Conservation (phyloP, 1,140 invertebrate species). For the Diploscapter pachys region DNA sequence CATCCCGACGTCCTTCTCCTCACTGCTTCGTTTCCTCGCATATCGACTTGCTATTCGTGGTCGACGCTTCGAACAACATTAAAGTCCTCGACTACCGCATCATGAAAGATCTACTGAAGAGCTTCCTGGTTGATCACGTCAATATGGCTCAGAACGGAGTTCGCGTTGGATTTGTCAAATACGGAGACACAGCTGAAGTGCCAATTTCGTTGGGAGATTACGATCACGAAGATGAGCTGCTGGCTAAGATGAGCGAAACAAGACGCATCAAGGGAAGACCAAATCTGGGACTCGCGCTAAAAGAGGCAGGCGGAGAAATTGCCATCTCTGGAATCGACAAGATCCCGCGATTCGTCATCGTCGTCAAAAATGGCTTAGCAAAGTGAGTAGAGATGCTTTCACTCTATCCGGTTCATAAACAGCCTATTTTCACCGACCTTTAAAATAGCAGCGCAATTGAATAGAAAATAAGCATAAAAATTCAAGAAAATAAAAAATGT, state of each 20-base stretch:
- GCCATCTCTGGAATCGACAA: constrained; percentile 43
- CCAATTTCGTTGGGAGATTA: constrained; percentile 56
- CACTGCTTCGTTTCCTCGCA: constrained; percentile 49
- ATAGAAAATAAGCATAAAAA: no score
- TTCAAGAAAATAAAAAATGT: no score
- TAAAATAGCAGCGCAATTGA: no score
- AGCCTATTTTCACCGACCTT: no score
- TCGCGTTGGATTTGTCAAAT: constrained; percentile 53
- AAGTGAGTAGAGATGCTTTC: constrained; percentile 20
- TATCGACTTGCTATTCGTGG: constrained; percentile 51
- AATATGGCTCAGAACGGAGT: constrained; percentile 49
- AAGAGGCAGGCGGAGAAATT: constrained; percentile 51
- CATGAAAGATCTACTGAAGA: constrained; percentile 57
- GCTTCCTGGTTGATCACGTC: constrained; percentile 52
- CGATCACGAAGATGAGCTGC: constrained; percentile 44
- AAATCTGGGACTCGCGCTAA: constrained; percentile 49
- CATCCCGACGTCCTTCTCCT: constrained; percentile 29
- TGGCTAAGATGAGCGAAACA: constrained; percentile 49
- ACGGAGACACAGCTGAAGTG: constrained; percentile 41
- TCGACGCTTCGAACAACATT: constrained; percentile 55
- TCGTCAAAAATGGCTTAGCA: constrained; percentile 55
- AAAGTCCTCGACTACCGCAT: constrained; percentile 57
- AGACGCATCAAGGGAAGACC: constrained; percentile 50
- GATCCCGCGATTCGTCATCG: constrained; percentile 46
- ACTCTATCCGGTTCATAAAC: no score